A percentile compares a stretch with the other conserved stretches of the same genome.
phyloP scores from a whole-genome alignment of 2,113 vertebrate species.

The Ifrita kowaldi region DNA sequence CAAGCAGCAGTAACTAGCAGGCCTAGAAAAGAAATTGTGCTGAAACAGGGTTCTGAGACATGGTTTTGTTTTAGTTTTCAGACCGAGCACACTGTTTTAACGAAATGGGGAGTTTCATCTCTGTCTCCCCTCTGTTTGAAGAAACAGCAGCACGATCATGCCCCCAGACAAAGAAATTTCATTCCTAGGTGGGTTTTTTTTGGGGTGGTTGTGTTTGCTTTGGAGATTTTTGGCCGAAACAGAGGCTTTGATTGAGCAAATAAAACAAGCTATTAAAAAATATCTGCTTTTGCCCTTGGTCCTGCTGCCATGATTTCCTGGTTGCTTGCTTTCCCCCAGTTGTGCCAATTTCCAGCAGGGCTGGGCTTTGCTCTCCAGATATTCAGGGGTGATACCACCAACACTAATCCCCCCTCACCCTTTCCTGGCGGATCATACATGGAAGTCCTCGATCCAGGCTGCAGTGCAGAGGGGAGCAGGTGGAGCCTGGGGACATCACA shows the following conservation, averaged over 20 bases:
- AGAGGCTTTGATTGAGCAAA: background rate
- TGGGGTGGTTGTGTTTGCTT: fast-evolving
- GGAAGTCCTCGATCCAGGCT: background rate
- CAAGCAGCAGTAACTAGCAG: background rate
- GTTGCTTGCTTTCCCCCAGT: fast-evolving
- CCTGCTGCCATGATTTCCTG: background rate
- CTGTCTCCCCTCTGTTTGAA: background rate
- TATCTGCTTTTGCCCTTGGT: background rate
- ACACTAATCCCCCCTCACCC: fast-evolving
- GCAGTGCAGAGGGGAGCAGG: background rate
- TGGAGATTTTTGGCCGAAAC: background rate
- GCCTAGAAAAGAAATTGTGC: background rate
- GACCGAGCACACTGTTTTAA: background rate
- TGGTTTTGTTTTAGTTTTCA: background rate
- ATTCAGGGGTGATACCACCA: background rate
- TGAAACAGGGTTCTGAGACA: background rate
- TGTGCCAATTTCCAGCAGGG: background rate
- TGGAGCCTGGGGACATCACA: background rate
- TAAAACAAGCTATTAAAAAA: background rate
- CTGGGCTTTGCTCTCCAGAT: background rate
- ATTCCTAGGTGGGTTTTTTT: background rate
- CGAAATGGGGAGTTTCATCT: background rate
- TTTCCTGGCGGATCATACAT: fast-evolving
- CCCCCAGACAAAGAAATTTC: background rate
- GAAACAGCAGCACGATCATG: background rate